Conservation (phyloP, 2,888 invertebrate genomes). For the Yponomeuta evonymella region DNA sequence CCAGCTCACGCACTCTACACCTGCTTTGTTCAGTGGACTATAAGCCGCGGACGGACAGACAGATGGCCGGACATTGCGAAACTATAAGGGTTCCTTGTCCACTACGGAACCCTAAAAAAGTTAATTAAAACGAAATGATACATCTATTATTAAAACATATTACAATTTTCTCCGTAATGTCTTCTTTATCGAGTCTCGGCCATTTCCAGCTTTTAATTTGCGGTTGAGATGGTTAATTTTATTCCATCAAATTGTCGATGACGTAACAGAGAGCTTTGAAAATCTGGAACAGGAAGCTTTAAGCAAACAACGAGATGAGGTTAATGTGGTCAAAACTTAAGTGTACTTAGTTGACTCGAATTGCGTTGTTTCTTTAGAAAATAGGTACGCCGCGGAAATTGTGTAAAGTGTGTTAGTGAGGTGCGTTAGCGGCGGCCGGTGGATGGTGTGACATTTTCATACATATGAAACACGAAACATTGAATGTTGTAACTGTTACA, state of each 20-base stretch:
- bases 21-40: no score
- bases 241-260: background rate
- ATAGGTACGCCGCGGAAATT: slow-evolving; percentile 42
- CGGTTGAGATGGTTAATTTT: background rate
- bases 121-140: no score
- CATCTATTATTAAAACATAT: no score
- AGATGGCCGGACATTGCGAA: no score
- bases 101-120: no score
- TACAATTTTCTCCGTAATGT: no score
- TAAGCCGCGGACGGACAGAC: no score
- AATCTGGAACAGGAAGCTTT: background rate
- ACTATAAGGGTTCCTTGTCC: no score
- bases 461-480: slow-evolving; percentile 16
- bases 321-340: background rate
- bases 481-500: background rate
- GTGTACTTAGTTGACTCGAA: background rate
- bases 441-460: slow-evolving; percentile 38
- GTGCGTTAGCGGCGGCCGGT: slow-evolving; percentile 31
- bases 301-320: background rate
- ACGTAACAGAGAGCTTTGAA: background rate
- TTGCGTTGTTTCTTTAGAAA: slow-evolving; percentile 16
- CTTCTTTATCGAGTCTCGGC: no score
- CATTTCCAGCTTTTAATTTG: no score
- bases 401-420: slow-evolving; percentile 39
- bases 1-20: no score